Conservation (phyloP, 64 coral and sea anemone genomes). For the Actinia tenebrosa region DNA sequence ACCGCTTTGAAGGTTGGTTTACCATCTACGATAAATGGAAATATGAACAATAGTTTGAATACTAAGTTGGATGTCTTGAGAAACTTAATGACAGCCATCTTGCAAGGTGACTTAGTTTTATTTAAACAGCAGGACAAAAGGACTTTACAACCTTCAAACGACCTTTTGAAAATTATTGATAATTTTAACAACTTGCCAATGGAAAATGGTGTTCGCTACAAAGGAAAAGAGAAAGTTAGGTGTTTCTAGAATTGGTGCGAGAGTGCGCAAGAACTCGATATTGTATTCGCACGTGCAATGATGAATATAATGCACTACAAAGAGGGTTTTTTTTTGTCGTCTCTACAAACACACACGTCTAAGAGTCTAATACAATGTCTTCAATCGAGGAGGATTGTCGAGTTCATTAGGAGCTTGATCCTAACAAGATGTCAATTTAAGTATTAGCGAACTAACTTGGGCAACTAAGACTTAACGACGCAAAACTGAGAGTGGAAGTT, state of each 20-base stretch:
- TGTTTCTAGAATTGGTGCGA: background rate
- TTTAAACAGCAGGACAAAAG: background rate
- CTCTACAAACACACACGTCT: background rate
- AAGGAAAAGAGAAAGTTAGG: background rate
- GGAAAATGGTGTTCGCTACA: background rate
- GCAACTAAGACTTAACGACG: background rate
- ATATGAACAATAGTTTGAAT: background rate
- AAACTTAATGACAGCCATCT: background rate
- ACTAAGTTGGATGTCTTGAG: background rate
- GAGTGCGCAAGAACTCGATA: background rate
- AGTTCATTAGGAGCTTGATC: background rate
- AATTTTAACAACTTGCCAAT: background rate
- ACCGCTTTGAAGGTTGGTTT: background rate
- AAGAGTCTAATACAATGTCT: background rate
- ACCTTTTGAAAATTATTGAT: background rate
- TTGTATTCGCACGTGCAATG: background rate
- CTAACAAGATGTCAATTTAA: background rate
- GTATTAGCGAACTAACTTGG: background rate
- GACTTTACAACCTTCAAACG: background rate
- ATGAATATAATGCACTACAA: background rate
- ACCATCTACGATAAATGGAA: background rate
- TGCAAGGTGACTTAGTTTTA: background rate
- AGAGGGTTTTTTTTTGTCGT: background rate
- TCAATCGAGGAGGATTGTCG: background rate
- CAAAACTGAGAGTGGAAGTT: background rate